These are phyloP conservation scores for cattle (Bos taurus) DNA, from an alignment of 2,113 vertebrate species.

Conservation along the genomic window DNA sequence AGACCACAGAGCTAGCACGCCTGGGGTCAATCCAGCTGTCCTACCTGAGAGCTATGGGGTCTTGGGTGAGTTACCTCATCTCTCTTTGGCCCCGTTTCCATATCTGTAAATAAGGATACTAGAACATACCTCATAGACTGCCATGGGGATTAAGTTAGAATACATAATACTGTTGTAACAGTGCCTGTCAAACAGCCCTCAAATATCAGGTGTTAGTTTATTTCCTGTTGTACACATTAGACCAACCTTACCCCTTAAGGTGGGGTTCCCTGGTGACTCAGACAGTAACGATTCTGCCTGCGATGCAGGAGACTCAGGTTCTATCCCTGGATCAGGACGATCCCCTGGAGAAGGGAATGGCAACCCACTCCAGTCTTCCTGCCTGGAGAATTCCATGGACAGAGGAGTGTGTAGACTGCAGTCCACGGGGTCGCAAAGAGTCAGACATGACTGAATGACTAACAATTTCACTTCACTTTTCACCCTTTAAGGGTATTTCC, in stretches of 20 bases:
- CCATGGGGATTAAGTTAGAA: not conserved
- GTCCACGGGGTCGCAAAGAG: not conserved
- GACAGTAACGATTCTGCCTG: not conserved
- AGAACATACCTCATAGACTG: not conserved
- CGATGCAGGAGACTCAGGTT: accelerated
- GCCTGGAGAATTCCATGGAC: not conserved
- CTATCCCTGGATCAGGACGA: not conserved
- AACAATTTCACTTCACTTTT: not conserved
- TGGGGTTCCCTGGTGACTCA: not conserved
- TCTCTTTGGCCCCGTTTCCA: not conserved
- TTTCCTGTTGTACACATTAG: not conserved
- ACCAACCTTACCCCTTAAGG: not conserved
- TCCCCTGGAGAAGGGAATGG: not conserved
- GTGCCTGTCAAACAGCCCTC: not conserved
- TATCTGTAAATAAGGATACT: not conserved
- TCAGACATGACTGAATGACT: not conserved
- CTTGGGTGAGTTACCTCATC: not conserved
- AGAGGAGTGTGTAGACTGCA: not conserved
- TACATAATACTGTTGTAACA: not conserved
- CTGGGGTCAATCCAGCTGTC: not conserved
- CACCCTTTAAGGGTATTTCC: not conserved
- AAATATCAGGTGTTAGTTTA: not conserved
- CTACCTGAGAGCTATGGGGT: not conserved
- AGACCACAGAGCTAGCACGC: not conserved
- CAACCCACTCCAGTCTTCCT: not conserved